Evolutionary conservation across 2,888 invertebrate genomes (phyloP), one percentile per base, ranked within the genome.

Genomic region (Ischnus inquisitorius): DNA sequence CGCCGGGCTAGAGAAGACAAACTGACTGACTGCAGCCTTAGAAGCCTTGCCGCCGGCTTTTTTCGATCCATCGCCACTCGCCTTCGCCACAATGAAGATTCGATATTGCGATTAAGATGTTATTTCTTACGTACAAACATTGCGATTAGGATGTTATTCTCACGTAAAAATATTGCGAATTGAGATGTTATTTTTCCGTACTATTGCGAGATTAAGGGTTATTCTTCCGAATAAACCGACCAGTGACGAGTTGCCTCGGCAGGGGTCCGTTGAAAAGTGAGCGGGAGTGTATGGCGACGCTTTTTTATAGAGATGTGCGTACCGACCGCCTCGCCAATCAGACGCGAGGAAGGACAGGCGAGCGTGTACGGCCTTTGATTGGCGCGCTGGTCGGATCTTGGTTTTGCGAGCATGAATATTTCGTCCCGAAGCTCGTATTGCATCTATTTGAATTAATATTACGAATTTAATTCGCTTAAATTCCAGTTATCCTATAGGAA

Each of bases 1-100:
- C 78, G 25, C 78, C 82, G 1, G 82, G 78, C 57, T 74, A 41
- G 3, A 82, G 43, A 3, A 82, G 74, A 54, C 82, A 74, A 41
- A 82, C 82, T 54, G 54, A 8, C 3, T 3, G 2, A 22, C 19
- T 12, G 10, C 16, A 22, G 3, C 12, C 10, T 54, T 54, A 2
- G 54, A 10, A 10, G 22, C 19, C 22, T 10, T 54, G 0, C 34
- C 22, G n/a, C 16, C 22, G 54, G 4, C 54, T 3, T 22, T 54
- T 19, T 22, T 54, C 54, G 54, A 10, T 54, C 54, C 22, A 19
- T 54, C 19, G 22, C 54, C 54, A 12, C 54, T 54, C 3, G 3
- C 54, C 19, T 54, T 54, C 16, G 54, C 19, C 54, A 34, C 8
- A 10, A 22, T 12, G 5, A 22, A 54, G n/a, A 22, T 19, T 22